Evolutionary conservation across 2,888 invertebrate species (phyloP), one percentile per base, ranked within the genome.

Genomic region (Scaptomyza tumidula): DNA sequence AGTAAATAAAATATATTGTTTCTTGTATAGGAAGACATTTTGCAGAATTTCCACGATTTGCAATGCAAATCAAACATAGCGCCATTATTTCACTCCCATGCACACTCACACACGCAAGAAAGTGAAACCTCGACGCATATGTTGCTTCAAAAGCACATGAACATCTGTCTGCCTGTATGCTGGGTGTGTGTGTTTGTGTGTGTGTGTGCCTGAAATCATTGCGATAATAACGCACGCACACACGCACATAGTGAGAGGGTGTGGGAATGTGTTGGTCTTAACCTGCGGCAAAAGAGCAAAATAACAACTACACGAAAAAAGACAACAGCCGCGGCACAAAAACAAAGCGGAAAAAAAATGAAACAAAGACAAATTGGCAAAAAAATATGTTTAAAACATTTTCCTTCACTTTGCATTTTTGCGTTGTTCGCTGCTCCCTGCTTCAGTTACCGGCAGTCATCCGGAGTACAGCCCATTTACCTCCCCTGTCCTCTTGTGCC

Each of bases 1-100:
- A 82, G 88, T 85, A 87, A 85, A 85, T 85, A 88, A 85, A 88
- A 88, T 83, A 85, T 88, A 88, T 85, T 88, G 88, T 88, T 86
- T 86, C 74, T 77, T 86, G 75, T 85, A 86, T 82, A 82, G 86
- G 76, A 86, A 85, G 85, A 85, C 85, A 85, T 85, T 87, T 80
- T 83, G 80, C 83, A 68, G 87, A 85, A 85, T 85, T 85, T 86
- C 88, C 76, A 69, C 86, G 83, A 85, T 85, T 85, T 85, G 85
- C 85, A 85, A 80, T 85, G 85, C 88, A 85, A 85, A 85, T 85
- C 88, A 80, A 88, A 84, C 83, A 86, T 77, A 73, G 85, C 83
- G 87, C 85, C 87, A 84, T 84, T 84, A 84, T 77, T 84, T 86
- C 68, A 52, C 66, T 35, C 62, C 44, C 86, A 71, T 59, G 43